Evolutionary conservation across 1,140 invertebrate genomes (phyloP), one percentile per base, ranked within the genome.

Genomic region (Drosophila pseudoobscura): DNA sequence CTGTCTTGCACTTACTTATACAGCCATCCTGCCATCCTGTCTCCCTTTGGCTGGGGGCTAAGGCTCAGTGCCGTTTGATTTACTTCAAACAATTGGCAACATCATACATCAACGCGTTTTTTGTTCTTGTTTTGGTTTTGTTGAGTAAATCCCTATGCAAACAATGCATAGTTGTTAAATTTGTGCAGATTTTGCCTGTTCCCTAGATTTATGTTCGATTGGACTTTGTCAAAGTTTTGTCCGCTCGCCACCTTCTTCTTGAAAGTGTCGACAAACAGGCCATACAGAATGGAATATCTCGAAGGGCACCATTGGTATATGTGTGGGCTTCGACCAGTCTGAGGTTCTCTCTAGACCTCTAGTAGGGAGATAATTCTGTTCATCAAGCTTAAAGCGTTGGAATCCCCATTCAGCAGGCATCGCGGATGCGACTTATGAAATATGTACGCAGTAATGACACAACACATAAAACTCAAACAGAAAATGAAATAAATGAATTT

Each of bases 61-160:
- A 41, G 22, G 29, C 20, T 44, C 76, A 58, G 66, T 69, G 55
- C 75, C 75, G 75, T 88, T 87, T 88, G 83, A 87, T 87, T 87
- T 87, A 87, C 78, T 87, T 87, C 83, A 88, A 88, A 87, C 83
- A 87, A 87, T 87, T 87, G 83, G 83, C 83, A 87, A 87, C 83
- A 87, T 88, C 83, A 87, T 87, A 87, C 83, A 87, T 87, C 83
- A 87, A 88, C 83, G 83, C 85, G 78, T 71, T 66, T 80, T 66
- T 66, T 56, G 57, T 51, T 76, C 69, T 62, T 64, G 65, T 59
- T 52, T 60, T 39, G 39, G 60, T 64, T 58, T 43, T 51, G 51
- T 29, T 43, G 17, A 24, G 43, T 22, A 68, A 68, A 50, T 63
- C 62, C 17, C 17, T 31, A 1, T 11, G 29, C 39, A 26, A 26